A percentile compares a stretch with the other conserved stretches of the same genome.
Conservation (phyloP, 2,113 vertebrate species). For the Burhinus bistriatus region DNA sequence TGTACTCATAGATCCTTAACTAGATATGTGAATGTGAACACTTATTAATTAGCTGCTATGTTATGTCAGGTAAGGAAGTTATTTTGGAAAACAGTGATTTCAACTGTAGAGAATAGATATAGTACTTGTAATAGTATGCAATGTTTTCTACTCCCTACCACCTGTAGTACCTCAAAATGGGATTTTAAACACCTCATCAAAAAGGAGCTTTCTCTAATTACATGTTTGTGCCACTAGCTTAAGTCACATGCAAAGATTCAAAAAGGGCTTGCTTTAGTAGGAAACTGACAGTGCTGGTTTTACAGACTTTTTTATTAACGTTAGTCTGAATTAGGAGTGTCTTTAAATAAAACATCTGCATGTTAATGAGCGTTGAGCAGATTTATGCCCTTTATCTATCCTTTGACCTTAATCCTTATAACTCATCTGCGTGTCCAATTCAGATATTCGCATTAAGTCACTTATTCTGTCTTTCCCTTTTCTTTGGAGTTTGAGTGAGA, state of each 20-base stretch:
- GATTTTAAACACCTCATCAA: neutral
- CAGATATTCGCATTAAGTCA: conserved; percentile 20
- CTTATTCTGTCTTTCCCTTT: conserved; percentile 39
- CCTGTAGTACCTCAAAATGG: neutral
- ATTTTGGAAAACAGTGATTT: neutral
- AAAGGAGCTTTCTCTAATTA: neutral
- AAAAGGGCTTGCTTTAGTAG: neutral
- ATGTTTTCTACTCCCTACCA: neutral
- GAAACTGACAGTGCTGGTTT: neutral
- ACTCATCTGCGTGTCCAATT: neutral
- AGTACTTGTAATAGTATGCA: neutral
- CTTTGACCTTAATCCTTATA: conserved; percentile 58
- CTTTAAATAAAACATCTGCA: conserved; percentile 43
- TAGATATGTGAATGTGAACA: neutral
- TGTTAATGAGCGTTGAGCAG: conserved; percentile 17
- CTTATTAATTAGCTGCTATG: neutral
- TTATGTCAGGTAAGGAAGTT: neutral
- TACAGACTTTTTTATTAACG: neutral
- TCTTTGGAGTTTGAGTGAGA: conserved; percentile 1
- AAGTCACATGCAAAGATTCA: neutral
- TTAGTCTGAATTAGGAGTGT: conserved; percentile 3
- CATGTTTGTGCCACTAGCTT: neutral
- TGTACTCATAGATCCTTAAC: neutral
- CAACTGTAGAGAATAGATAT: neutral
- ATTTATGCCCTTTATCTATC: conserved; percentile 57